A percentile compares a stretch with the other conserved stretches of the same genome.
Evolutionary conservation across 2,113 vertebrate species (phyloP).

Genomic region (Salminus brasiliensis): DNA sequence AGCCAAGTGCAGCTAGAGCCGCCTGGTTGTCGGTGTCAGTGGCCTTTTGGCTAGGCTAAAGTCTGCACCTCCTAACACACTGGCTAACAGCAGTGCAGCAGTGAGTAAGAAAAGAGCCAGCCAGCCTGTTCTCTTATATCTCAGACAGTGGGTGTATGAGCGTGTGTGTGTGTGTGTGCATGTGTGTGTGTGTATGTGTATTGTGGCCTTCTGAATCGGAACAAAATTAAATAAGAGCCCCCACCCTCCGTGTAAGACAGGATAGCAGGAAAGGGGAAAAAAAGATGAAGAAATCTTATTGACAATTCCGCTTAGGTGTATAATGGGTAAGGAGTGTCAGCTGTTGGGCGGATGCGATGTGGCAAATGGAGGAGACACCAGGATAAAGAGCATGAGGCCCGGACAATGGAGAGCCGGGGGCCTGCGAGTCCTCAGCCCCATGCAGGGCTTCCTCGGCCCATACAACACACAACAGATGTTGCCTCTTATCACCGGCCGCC

Average conservation of each 20-base stretch:
- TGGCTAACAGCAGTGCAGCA: conserved; percentile 15
- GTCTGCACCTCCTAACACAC: neutral
- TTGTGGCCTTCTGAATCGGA: conserved; percentile 43
- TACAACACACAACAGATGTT: conserved; percentile 93
- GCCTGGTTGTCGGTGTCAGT: neutral
- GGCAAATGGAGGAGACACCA: conserved; percentile 79
- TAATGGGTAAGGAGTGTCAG: conserved; percentile 81
- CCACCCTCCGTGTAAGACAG: conserved; percentile 50
- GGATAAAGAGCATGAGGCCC: conserved; percentile 76
- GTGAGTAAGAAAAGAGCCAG: conserved; percentile 13
- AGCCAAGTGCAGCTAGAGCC: conserved; percentile 34
- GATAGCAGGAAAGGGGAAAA: conserved; percentile 41
- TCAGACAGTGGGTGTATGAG: conserved; percentile 15
- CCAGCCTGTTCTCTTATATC: conserved; percentile 36
- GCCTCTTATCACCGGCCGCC: conserved; percentile 85
- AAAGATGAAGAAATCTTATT: conserved; percentile 62
- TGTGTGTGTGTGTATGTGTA: conserved; percentile 1
- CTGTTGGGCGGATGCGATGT: conserved; percentile 80
- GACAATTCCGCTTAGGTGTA: conserved; percentile 76
- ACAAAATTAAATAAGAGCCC: conserved; percentile 66
- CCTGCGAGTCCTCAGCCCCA: conserved; percentile 75
- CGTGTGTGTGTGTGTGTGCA: conserved; percentile 4
- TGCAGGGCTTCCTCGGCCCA: conserved; percentile 80
- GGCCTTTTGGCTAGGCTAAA: neutral
- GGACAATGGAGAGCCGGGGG: conserved; percentile 76